These are phyloP conservation scores for Caenorhabditis sp. DNA, from an alignment of 2,888 invertebrate genomes.

Conservation along the genomic window DNA sequence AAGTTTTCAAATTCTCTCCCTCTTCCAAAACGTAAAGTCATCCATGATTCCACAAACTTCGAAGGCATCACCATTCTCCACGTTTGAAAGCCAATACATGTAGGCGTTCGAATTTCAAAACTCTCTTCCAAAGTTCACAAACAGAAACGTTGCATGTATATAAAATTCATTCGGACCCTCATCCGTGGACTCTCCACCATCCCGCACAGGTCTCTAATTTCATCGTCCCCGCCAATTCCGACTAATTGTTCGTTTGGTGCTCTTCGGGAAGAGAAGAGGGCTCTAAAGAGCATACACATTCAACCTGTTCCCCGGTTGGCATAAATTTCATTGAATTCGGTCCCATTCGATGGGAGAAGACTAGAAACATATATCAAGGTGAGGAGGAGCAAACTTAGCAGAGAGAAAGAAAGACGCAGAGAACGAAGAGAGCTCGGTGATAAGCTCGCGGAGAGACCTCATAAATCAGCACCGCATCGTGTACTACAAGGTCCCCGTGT, in stretches of 20 bases:
- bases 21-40: neutral
- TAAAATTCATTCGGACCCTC: neutral
- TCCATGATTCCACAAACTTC: conserved; percentile 3
- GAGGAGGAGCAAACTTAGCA: neutral
- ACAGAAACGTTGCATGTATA: conserved; percentile 36
- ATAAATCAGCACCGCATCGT: conserved; percentile 62
- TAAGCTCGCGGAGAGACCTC: conserved; percentile 23
- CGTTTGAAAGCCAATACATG: conserved; percentile 44
- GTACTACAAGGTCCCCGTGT: conserved; percentile 52
- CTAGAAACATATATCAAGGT: neutral
- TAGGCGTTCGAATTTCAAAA: conserved; percentile 42
- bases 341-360: too few species aligned
- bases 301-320: conserved; percentile 46
- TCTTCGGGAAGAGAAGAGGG: neutral
- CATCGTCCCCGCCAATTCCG: conserved; percentile 3
- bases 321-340: conserved; percentile 40
- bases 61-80: neutral
- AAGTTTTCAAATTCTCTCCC: too few species aligned
- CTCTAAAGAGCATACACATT: neutral
- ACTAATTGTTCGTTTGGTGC: conserved; percentile 40
- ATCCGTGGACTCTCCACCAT: neutral
- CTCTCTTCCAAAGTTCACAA: conserved; percentile 43
- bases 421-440: too few species aligned
- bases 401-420: neutral
- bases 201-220: conserved; percentile 43